Base-by-base conservation (phyloP, 2,113 vertebrate genomes). In the Crypturellus undulatus region DNA sequence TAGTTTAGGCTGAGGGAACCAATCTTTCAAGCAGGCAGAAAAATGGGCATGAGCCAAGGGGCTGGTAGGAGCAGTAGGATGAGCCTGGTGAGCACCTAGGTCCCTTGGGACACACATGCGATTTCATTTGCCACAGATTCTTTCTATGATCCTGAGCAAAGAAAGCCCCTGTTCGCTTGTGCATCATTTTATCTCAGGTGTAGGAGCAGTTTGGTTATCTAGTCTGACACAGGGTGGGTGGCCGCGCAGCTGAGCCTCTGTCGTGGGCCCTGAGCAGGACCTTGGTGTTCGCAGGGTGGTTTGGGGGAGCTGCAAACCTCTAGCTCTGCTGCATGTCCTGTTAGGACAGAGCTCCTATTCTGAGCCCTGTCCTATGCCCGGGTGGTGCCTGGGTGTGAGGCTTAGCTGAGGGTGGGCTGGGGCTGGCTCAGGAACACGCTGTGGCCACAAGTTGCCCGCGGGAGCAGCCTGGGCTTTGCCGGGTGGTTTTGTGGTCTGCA, bases 391-490 rank as follows among this genome's bases (percentile, higher is more conserved):
- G 24, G 36, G 10, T 36, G n/a, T 36, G 45, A 18, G 21, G 47
- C 2, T 4, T 12, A n/a, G 26, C 0, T 0, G 19, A 2, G 10
- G 28, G 30, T 11, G 17, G n/a, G 60, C 19, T 8, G 1, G 1
- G 26, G 6, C 18, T 28, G 28, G 54, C 28, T 58, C 54, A 58
- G 54, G 18, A 32, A 10, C 16, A 10, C 3, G 54, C 54, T 58
- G 54, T 58, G 45, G n/a, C 34, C 43, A 34, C 34, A 47, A n/a
- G 49, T 51, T n/a, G 34, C 32, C n/a, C 68, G 6, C 32, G 14
- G 15, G 47, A 24, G 47, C 16, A 15, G 24, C 21, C 15, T 24
- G 9, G 22, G 30, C 21, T 71, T 18, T 54, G 49, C 11, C 19
- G 25, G 34, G 34, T 6, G 7, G n/a, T 51, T 26, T 52, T 51